Conservation (phyloP, 2,797 vertebrate genomes). For the Leuciscus waleckii region DNA sequence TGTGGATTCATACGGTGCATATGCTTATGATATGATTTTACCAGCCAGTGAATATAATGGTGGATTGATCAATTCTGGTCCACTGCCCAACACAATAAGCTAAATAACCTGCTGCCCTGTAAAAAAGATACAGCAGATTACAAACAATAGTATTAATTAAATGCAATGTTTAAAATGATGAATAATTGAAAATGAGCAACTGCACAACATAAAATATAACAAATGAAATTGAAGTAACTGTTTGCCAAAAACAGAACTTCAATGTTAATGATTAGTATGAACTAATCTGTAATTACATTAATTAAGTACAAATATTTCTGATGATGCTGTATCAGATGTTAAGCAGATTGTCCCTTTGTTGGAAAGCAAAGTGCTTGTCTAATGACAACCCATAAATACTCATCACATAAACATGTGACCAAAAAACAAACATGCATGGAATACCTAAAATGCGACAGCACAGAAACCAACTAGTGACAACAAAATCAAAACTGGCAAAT, state of each 20-base stretch:
- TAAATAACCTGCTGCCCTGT: slow-evolving; percentile 12
- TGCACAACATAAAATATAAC: background rate
- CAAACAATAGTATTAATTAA: background rate
- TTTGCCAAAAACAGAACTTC: background rate
- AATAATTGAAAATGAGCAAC: background rate
- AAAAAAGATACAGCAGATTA: slow-evolving; percentile 17
- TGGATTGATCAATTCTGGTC: slow-evolving; percentile 7
- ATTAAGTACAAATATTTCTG: background rate
- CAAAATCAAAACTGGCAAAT: background rate
- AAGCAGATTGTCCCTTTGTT: background rate
- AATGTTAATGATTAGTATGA: background rate
- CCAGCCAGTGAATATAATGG: slow-evolving; percentile 8
- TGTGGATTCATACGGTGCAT: background rate
- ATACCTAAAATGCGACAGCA: background rate
- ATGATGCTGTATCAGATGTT: background rate
- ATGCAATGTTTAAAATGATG: background rate
- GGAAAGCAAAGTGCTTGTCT: background rate
- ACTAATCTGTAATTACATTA: background rate
- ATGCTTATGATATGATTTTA: slow-evolving; percentile 2
- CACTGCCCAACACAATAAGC: background rate
- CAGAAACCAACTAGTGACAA: background rate
- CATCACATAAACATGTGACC: background rate
- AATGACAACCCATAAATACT: background rate
- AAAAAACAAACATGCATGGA: background rate
- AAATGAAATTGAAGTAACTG: background rate